Percentiles rank a stretch among this genome's conserved stretches.
These are phyloP conservation scores for Halcyon senegalensis DNA, from an alignment of 2,113 vertebrate species.

Conservation along the genomic window DNA sequence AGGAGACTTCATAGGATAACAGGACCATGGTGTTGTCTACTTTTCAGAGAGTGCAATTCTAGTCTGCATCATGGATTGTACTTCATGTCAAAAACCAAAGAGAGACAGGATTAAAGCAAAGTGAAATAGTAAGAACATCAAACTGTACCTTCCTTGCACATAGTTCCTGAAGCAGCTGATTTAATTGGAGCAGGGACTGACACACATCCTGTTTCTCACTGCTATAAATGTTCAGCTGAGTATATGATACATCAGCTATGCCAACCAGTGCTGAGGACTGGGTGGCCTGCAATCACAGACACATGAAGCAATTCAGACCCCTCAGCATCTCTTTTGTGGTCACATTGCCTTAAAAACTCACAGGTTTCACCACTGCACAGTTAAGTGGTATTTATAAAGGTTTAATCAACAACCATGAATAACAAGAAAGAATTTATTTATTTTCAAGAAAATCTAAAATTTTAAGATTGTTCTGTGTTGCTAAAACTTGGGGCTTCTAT, in stretches of 20 bases:
- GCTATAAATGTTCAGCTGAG: not conserved
- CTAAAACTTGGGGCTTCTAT: not conserved
- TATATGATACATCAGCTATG: not conserved
- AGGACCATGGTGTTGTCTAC: accelerated
- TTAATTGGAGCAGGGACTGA: not conserved
- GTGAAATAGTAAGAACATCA: not conserved
- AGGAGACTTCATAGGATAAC: not conserved
- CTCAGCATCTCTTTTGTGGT: not conserved
- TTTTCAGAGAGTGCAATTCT: not conserved
- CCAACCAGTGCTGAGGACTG: not conserved
- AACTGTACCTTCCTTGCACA: not conserved
- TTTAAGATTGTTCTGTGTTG: not conserved
- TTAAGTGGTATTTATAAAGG: not conserved
- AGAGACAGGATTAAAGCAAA: not conserved
- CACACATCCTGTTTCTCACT: not conserved
- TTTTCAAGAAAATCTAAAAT: not conserved
- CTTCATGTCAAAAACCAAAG: not conserved
- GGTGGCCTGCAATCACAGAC: not conserved
- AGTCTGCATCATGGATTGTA: not conserved
- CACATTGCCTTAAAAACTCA: not conserved
- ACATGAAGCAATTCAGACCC: not conserved
- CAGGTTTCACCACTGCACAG: not conserved
- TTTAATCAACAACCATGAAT: not conserved
- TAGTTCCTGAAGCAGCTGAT: not conserved
- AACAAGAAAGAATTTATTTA: not conserved